phyloP scores from a whole-genome alignment of 2,113 vertebrate species.

The Trichomycterus rosablanca region DNA sequence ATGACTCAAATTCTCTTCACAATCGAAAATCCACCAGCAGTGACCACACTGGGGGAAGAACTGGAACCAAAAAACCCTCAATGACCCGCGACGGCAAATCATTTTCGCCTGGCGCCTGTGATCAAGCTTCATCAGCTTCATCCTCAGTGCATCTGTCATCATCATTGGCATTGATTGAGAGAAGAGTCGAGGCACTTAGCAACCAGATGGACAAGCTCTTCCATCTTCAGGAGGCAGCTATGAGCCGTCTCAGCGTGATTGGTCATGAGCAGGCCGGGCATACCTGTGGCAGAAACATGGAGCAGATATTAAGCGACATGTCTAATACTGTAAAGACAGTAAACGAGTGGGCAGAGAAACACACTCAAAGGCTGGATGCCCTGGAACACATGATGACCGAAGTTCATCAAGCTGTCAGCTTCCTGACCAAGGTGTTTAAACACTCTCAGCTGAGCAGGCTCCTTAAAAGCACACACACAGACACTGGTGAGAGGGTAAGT shows the following conservation, averaged over 20 bases:
- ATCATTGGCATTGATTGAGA: slow-evolving; percentile 57
- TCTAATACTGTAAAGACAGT: slow-evolving; percentile 60
- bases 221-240: slow-evolving; percentile 68
- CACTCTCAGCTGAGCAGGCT: slow-evolving; percentile 64
- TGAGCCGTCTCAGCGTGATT: slow-evolving; percentile 70
- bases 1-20: slow-evolving; percentile 72
- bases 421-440: slow-evolving; percentile 72
- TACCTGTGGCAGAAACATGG: slow-evolving; percentile 49
- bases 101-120: neutral
- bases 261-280: slow-evolving; percentile 32
- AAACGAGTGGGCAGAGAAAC: slow-evolving; percentile 62
- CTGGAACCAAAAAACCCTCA: slow-evolving; percentile 40
- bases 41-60: slow-evolving; percentile 1
- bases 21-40: too few relatives aligned
- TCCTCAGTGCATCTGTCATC: slow-evolving; percentile 21
- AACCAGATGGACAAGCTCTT: slow-evolving; percentile 75
- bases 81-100: slow-evolving; percentile 43
- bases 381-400: slow-evolving; percentile 72
- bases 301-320: slow-evolving; percentile 62
- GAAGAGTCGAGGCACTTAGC: slow-evolving; percentile 68
- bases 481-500: slow-evolving; percentile 55
- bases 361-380: slow-evolving; percentile 72
- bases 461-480: slow-evolving; percentile 44
- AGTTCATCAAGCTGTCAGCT: slow-evolving; percentile 75
- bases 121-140: slow-evolving; percentile 16